phyloP scores from a whole-genome alignment of 2,888 invertebrate species.

The Orthonevra nobilis region DNA sequence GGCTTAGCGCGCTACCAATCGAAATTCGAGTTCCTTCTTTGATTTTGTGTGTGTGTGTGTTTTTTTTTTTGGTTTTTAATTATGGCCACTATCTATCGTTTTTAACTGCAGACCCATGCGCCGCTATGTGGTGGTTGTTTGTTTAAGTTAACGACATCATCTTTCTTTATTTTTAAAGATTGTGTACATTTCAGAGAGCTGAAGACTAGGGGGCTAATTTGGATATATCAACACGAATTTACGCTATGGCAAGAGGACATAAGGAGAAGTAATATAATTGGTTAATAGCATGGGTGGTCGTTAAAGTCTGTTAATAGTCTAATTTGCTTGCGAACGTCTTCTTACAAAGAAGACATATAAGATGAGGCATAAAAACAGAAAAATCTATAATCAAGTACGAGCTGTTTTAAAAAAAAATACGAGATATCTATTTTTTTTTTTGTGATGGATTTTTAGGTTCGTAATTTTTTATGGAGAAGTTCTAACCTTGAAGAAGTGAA shows the following conservation, averaged over 20 bases:
- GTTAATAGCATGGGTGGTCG: slow-evolving; percentile 35
- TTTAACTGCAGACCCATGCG: slow-evolving; percentile 7
- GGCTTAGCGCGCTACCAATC: slow-evolving; percentile 21
- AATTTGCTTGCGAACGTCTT: slow-evolving; percentile 36
- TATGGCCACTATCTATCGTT: slow-evolving; percentile 3
- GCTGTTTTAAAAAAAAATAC: no score
- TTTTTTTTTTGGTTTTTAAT: neutral
- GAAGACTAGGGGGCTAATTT: slow-evolving; percentile 5
- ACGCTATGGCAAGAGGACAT: neutral
- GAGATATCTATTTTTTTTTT: no score
- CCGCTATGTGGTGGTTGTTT: slow-evolving; percentile 1
- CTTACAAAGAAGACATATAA: slow-evolving; percentile 12
- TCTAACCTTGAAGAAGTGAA: no score
- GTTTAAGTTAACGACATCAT: slow-evolving; percentile 14
- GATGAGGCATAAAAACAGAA: no score
- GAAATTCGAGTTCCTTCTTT: neutral
- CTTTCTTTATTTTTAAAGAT: slow-evolving; percentile 2
- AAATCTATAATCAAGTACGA: no score
- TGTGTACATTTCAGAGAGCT: slow-evolving; percentile 12
- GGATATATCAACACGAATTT: slow-evolving; percentile 3
- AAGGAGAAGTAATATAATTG: slow-evolving; percentile 26
- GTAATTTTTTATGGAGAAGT: no score
- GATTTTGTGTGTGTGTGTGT: no score
- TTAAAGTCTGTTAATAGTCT: slow-evolving; percentile 38
- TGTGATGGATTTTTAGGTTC: no score